Evolutionary conservation across 2,797 vertebrate genomes (phyloP), one percentile per base, ranked within the genome.

Genomic region (Cryptoblepharus egeriae): DNA sequence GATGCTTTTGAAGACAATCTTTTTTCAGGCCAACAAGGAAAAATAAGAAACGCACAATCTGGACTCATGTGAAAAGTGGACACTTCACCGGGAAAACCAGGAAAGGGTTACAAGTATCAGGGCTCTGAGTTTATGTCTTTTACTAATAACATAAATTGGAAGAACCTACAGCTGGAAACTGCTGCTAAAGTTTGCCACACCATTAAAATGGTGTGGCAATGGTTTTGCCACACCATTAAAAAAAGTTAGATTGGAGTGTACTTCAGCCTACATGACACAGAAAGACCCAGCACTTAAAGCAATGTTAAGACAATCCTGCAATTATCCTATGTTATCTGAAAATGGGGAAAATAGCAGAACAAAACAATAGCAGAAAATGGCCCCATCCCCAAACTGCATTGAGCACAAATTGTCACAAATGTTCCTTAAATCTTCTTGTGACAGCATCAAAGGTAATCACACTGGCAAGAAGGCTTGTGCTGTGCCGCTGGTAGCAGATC

Each of bases 151-250:
- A 65, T 67, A 49, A 67, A 84, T 68, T 92, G 85, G 85, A 85
- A 85, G 89, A 86, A 72, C 58, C 76, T 90, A 76, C 87, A 85
- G 81, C 64, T 91, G 90, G 87, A 84, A 84, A 90, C 92, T 93
- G 91, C 91, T 90, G 89, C 86, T 92, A 88, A 79, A 88, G 78
- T 89, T 91, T 87, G 71, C 88, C 86, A 86, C 82, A 89, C 83
- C 73, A 82, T 85, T 91, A 85, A 22, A 58, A 32, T n/a, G n/a
- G n/a, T n/a, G n/a, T n/a, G n/a, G n/a, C n/a, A n/a, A n/a, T n/a
- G n/a, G 39, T 42, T 89, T 42, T 42, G 39, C 39, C 39, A 42
- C 39, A 45, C 8, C 18, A 32, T 49, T 49, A 5, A 58, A 55
- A 11, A 16, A 16, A 39, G 61, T 86, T 93, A 75, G 70, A 87